phyloP scores from a whole-genome alignment of 2,113 vertebrate species.

The Arizona elegans region DNA sequence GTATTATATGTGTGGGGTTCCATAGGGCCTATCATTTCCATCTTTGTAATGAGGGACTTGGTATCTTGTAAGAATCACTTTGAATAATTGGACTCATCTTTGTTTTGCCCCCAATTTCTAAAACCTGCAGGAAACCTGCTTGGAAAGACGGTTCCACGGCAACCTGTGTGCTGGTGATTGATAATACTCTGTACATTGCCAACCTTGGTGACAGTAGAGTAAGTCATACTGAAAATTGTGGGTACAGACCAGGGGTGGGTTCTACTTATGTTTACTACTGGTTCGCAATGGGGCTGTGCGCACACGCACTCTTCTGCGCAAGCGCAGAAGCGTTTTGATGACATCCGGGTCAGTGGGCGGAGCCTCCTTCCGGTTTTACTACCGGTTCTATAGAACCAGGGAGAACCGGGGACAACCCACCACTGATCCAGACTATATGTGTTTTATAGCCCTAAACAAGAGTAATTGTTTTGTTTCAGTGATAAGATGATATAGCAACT shows the following conservation, averaged over 20 bases:
- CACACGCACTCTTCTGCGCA: too few species aligned
- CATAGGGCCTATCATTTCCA: not conserved
- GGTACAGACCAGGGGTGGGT: too few species aligned
- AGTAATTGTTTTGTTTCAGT: not conserved
- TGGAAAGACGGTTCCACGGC: slow-evolving; percentile 98
- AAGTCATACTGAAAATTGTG: slow-evolving; percentile 33
- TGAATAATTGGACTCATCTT: not conserved
- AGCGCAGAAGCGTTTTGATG: too few species aligned
- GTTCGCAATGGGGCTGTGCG: too few species aligned
- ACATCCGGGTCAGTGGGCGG: too few species aligned
- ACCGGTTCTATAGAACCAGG: too few species aligned
- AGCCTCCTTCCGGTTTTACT: too few species aligned
- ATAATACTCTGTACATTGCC: slow-evolving; percentile 88
- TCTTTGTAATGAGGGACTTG: not conserved
- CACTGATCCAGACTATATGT: not conserved
- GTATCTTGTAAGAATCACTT: not conserved
- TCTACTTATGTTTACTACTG: too few species aligned
- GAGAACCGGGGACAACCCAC: too few species aligned
- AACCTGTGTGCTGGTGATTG: slow-evolving; percentile 87
- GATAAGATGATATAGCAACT: not conserved
- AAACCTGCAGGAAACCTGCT: slow-evolving; percentile 83
- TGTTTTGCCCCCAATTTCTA: slow-evolving; percentile 4
- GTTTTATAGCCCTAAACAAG: not conserved
- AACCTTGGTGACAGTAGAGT: slow-evolving; percentile 97
- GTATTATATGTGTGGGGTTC: not conserved